Base-by-base conservation (phyloP, 2,113 vertebrate species). In the Leiothrix lutea region DNA sequence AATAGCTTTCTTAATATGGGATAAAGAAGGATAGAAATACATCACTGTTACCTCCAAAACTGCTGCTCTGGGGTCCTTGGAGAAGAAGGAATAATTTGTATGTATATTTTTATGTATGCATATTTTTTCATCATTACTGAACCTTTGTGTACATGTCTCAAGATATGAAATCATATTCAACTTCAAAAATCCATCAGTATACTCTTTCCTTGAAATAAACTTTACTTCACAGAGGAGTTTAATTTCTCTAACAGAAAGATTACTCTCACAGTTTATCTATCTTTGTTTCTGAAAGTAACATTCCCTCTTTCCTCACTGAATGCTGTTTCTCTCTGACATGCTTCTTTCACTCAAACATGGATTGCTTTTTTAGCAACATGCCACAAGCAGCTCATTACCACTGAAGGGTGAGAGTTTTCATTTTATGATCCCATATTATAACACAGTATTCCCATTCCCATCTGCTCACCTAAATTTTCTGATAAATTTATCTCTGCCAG, bases 351-450 rank as follows among this genome's bases (percentile, higher is more conserved):
- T 91, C 74, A 88, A 65, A 71, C 26, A 54, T 82, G 82, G 78
- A 93, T 25, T 70, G 11, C 67, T 78, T 81, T 87, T 82, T 73
- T 15, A 90, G 74, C 71, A 90, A 96, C 88, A 67, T 86, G 71
- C 64, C 87, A 93, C 92, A 77, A 95, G 94, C 85, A 91, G 50
- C 74, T 94, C 75, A 78, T 97, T 93, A 96, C 36, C 24, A 78
- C 51, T 90, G 85, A 93, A 95, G 71, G 89, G 78, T 0, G 6
- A 95, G 71, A 92, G 40, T 83, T 96, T 91, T 92, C 85, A 64
- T 88, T 96, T 96, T 90, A 83, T 80, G 53, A 57, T 66, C 24
- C 51, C 15, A 21, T 80, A 88, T 71, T 88, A 90, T 19, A 38
- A 40, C 31, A 81, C 11, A 47, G 29, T 95, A 88, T 80, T 71